phyloP scores from a whole-genome alignment of 1,140 invertebrate species.

The Drosophila saltans region DNA sequence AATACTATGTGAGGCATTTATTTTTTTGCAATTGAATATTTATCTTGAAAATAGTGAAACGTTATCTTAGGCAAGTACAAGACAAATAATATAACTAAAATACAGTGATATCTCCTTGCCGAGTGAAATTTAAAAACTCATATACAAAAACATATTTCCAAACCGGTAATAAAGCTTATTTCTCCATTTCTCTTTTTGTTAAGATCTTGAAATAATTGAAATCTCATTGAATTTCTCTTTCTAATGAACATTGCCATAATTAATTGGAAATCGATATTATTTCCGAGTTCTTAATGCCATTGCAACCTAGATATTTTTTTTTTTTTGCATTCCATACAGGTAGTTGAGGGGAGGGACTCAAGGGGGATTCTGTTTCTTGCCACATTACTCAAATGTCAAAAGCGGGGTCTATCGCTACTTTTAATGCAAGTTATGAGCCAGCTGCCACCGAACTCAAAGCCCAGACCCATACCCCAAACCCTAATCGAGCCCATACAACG shows the following conservation, averaged over 20 bases:
- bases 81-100: too few relatives aligned
- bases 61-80: too few relatives aligned
- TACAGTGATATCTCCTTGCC: too few relatives aligned
- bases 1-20: too few relatives aligned
- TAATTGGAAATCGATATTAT: constrained; percentile 7
- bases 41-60: too few relatives aligned
- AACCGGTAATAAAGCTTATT: not conserved
- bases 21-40: too few relatives aligned
- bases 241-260: not conserved
- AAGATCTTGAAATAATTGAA: not conserved
- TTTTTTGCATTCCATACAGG: not conserved
- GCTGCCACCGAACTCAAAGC: constrained; percentile 47
- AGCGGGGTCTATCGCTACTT: constrained; percentile 38
- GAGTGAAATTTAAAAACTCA: not conserved
- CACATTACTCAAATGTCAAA: constrained; percentile 47
- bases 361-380: constrained; percentile 11
- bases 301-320: not conserved
- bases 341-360: not conserved
- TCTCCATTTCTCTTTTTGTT: not conserved
- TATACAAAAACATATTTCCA: not conserved
- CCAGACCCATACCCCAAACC: constrained; percentile 29
- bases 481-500: constrained; percentile 78
- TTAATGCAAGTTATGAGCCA: constrained; percentile 65
- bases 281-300: not conserved
- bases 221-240: not conserved